Evolutionary conservation across 2,888 invertebrate species (phyloP).

Genomic region (Patella depressa): DNA sequence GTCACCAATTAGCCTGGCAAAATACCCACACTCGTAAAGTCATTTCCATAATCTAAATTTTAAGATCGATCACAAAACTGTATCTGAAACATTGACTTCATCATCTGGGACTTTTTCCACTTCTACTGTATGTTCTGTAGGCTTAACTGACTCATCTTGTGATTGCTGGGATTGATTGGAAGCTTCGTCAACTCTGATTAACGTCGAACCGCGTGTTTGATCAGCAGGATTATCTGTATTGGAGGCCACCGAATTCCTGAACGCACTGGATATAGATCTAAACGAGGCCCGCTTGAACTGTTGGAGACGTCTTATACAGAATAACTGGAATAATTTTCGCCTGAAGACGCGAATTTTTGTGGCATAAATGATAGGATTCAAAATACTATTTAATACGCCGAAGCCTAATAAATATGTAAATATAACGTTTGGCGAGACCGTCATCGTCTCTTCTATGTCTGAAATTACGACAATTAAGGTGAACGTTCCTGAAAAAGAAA

Average conservation of each 20-base stretch:
- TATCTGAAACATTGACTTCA: too few relatives aligned
- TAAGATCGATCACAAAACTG: too few relatives aligned
- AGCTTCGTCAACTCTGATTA: too few relatives aligned
- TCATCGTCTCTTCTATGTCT: slow-evolving; percentile 15
- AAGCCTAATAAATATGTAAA: slow-evolving; percentile 33
- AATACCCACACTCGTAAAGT: too few relatives aligned
- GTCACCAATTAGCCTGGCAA: too few relatives aligned
- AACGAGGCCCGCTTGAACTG: slow-evolving; percentile 1
- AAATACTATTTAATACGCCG: slow-evolving; percentile 32
- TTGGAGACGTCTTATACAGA: slow-evolving; percentile 15
- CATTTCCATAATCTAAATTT: too few relatives aligned
- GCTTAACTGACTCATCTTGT: too few relatives aligned
- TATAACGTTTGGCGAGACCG: slow-evolving; percentile 30
- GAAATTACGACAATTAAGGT: slow-evolving; percentile 23
- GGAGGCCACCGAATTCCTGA: slow-evolving; percentile 9
- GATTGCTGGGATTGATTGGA: too few relatives aligned
- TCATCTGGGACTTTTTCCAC: too few relatives aligned
- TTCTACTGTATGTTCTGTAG: too few relatives aligned
- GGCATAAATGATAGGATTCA: slow-evolving; percentile 36
- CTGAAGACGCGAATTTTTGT: slow-evolving; percentile 28
- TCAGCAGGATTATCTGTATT: neutral
- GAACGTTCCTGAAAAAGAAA: slow-evolving; percentile 29
- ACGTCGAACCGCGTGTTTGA: neutral
- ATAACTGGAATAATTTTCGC: neutral
- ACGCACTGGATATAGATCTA: slow-evolving; percentile 8